These are phyloP conservation scores for Plusia festucae DNA, from an alignment of 2,888 invertebrate genomes.

Conservation along the genomic window DNA sequence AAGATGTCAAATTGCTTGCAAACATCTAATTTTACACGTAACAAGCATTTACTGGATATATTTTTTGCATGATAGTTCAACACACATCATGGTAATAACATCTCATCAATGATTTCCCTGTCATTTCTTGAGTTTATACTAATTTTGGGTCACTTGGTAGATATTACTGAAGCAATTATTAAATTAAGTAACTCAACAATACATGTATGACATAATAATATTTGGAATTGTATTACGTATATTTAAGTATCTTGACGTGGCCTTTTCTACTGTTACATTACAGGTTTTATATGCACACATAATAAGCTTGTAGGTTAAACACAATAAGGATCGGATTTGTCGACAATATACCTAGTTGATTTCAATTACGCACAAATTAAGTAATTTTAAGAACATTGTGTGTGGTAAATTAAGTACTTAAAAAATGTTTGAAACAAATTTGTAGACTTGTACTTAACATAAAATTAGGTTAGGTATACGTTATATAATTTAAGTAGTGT, in stretches of 20 bases:
- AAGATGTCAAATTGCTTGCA: not conserved
- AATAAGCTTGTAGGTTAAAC: not conserved
- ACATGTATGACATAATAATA: not conserved
- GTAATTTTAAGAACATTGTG: not conserved
- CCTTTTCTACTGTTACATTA: not conserved
- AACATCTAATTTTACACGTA: constrained; percentile 1
- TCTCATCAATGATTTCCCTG: not conserved
- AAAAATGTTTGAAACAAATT: constrained; percentile 12
- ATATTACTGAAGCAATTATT: not conserved
- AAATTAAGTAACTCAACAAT: not conserved
- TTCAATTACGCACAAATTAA: constrained; percentile 1
- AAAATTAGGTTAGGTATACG: constrained; percentile 15
- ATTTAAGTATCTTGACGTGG: not conserved
- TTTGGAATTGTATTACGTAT: not conserved
- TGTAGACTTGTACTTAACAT: not conserved
- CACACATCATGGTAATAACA: not conserved
- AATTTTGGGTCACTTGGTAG: not conserved
- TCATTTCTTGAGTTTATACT: not conserved
- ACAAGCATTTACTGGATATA: not conserved
- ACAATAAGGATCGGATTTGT: not conserved
- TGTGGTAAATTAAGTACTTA: not conserved
- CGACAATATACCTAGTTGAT: not conserved
- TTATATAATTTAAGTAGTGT: constrained; percentile 27
- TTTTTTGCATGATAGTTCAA: not conserved
- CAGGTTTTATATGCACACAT: not conserved